A percentile compares a stretch with the other conserved stretches of the same genome.
Evolutionary conservation across 2,113 vertebrate genomes (phyloP).

Genomic region (Erinaceus europaeus): DNA sequence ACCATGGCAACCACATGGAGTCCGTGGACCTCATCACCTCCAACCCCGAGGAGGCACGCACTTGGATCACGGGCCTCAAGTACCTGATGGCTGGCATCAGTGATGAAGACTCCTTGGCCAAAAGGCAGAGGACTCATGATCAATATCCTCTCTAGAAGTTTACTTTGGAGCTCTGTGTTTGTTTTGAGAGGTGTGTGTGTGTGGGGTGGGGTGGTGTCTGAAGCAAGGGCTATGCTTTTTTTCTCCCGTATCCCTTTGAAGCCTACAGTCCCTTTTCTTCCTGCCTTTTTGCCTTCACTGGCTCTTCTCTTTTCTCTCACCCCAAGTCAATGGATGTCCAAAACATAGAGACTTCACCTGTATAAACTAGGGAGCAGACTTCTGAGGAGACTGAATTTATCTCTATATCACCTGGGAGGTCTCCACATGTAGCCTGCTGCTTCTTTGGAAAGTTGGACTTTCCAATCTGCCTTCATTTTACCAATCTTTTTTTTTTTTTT

Average conservation of each 20-base stretch:
- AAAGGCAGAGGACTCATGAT: constrained; percentile 92
- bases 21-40: constrained; percentile 94
- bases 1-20: constrained; percentile 98
- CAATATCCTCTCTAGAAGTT: constrained; percentile 91
- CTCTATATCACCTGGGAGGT: not conserved
- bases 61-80: constrained; percentile 96
- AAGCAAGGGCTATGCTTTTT: not conserved
- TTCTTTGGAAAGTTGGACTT: not conserved
- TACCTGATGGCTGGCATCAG: constrained; percentile 98
- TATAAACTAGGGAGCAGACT: not conserved
- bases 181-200: not conserved
- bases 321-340: not conserved
- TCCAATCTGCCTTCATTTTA: too few species aligned
- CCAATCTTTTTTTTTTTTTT: too few species aligned
- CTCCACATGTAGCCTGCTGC: not conserved
- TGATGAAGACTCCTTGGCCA: constrained; percentile 95
- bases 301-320: not conserved
- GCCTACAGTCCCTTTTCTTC: not conserved
- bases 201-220: too few species aligned
- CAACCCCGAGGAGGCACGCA: constrained; percentile 94
- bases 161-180: not conserved
- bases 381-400: not conserved
- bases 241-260: not conserved
- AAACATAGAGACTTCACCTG: not conserved
- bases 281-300: not conserved